phyloP scores from a whole-genome alignment of 1,140 invertebrate genomes.

The Sitodiplosis mosellana region DNA sequence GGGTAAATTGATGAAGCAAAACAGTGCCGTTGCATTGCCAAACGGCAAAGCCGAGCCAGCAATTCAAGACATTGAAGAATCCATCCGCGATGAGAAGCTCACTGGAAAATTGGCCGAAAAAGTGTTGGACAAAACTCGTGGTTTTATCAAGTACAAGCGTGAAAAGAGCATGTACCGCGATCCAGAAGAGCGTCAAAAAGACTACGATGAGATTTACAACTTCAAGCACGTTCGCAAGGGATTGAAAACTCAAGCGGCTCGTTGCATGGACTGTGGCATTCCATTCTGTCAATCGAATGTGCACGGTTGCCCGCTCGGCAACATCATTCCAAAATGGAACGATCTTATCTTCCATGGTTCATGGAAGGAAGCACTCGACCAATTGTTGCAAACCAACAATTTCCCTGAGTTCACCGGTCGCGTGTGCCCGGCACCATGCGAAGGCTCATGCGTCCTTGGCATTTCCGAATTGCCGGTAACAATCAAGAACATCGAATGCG shows the following conservation, averaged over 20 bases:
- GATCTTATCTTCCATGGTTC: constrained; percentile 86
- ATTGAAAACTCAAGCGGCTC: constrained; percentile 76
- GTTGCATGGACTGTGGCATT: constrained; percentile 99
- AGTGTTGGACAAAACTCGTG: constrained; percentile 76
- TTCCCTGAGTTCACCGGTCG: constrained; percentile 98
- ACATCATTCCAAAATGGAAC: constrained; percentile 99
- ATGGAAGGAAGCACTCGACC: constrained; percentile 91
- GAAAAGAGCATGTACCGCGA: constrained; percentile 71
- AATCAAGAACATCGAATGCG: constrained; percentile 98
- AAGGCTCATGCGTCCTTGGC: constrained; percentile 92
- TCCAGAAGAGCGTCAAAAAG: constrained; percentile 63
- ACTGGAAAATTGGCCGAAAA: constrained; percentile 64
- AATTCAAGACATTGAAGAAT: constrained; percentile 75
- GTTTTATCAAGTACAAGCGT: constrained; percentile 91
- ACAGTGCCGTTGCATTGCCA: constrained; percentile 27
- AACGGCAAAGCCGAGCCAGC: constrained; percentile 29
- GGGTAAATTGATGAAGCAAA: constrained; percentile 20
- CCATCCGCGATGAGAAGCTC: constrained; percentile 50
- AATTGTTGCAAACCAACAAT: constrained; percentile 95
- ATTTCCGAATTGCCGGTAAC: constrained; percentile 93
- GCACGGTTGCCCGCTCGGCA: constrained; percentile 92
- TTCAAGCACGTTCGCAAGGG: constrained; percentile 70
- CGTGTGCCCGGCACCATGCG: constrained; percentile 96
- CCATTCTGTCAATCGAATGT: constrained; percentile 91
- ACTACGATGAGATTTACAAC: constrained; percentile 96